These are phyloP conservation scores for Grammomys surdaster DNA, from an alignment of 2,113 vertebrate genomes.

Conservation along the genomic window DNA sequence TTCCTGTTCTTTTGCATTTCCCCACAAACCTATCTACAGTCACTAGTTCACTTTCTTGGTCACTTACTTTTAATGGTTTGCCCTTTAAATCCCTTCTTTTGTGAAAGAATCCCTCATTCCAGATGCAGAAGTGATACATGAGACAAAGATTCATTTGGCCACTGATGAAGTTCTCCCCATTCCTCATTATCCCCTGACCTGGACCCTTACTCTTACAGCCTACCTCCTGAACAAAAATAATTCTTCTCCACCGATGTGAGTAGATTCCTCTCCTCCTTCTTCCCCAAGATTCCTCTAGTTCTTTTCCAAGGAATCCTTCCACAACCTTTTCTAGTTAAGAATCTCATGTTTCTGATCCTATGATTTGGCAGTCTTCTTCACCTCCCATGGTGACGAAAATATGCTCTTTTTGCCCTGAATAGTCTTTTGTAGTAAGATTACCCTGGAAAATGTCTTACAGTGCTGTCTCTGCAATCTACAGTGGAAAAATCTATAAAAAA, in stretches of 20 bases:
- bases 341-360: not conserved
- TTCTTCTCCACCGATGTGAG: not conserved
- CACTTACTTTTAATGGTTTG: not conserved
- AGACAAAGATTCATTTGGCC: not conserved
- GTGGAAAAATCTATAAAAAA: not conserved
- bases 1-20: not conserved
- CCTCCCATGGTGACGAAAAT: not conserved
- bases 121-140: not conserved
- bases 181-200: not conserved
- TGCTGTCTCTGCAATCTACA: not conserved
- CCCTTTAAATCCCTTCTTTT: not conserved
- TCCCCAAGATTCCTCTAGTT: not conserved
- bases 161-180: not conserved
- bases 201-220: not conserved
- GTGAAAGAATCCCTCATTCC: not conserved
- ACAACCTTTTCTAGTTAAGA: not conserved
- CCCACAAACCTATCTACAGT: not conserved
- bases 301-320: not conserved
- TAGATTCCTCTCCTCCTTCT: not conserved
- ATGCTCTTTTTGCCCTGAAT: not conserved
- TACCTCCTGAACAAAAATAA: not conserved
- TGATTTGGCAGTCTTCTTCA: not conserved
- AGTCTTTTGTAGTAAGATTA: not conserved
- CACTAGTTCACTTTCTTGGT: not conserved
- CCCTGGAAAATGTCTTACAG: not conserved